Base-by-base conservation (phyloP, 2,113 vertebrate species). In the Mixornis gularis region DNA sequence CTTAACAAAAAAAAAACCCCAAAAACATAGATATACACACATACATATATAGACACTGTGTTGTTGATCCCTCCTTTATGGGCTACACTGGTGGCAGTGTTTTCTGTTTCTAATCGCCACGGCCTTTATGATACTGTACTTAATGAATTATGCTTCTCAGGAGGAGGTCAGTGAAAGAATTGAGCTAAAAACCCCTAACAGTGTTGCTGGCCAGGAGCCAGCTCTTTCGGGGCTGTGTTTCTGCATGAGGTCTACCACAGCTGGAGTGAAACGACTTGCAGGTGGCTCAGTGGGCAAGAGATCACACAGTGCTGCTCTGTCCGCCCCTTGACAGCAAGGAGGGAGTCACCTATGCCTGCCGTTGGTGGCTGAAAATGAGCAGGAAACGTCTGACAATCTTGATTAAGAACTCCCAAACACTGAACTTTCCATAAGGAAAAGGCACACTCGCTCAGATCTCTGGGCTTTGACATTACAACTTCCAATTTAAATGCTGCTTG, bases 191-290 rank as follows among this genome's bases (percentile, higher is more conserved):
- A 96, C 81, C 95, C 95, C 95, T 96, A 95, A 86, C 93, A 89
- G 94, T 94, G 95, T 89, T 86, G 74, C 40, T 97, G 95, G 96
- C 95, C 62, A 69, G 60, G 56, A 68, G 93, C 97, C 96, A 97
- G 82, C 72, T 44, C 86, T 95, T 95, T 96, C 32, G 2, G 92
- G 93, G 92, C 92, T 83, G 94, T 90, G 95, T 96, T 97, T 96
- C 96, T 97, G 95, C 95, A 96, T 96, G 96, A 97, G 97, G 96
- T 96, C 96, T 87, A 79, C 95, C 91, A 96, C 97, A 97, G 97
- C 96, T 97, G 96, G 95, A 96, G 94, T 38, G 48, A 97, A 97
- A 97, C 79, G 95, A 97, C 96, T 97, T 97, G 97, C 97, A 97
- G 97, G 97, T 97, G 97, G 95, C 94, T 97, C 92, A 93, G 91